Conservation (phyloP, 2,888 invertebrate species). For the Gymnoscelis rufifasciata region DNA sequence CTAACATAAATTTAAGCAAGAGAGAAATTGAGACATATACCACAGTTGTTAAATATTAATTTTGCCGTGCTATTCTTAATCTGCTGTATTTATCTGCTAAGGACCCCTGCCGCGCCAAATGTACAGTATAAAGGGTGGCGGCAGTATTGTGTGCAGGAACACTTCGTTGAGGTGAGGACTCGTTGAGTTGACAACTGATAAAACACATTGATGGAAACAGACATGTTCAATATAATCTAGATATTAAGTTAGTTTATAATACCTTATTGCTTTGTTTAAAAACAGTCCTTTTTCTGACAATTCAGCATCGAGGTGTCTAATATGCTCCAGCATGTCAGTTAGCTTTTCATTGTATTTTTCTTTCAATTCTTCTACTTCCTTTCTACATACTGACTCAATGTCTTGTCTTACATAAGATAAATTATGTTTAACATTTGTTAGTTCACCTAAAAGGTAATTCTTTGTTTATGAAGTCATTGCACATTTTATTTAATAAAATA, state of each 20-base stretch:
- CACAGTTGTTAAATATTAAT: too few species aligned
- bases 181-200: too few species aligned
- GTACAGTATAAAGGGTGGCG: too few species aligned
- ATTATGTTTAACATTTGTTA: constrained; percentile 68
- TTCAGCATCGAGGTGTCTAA: constrained; percentile 77
- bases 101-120: too few species aligned
- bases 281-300: constrained; percentile 76
- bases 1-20: too few species aligned
- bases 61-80: too few species aligned
- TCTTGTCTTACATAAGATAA: constrained; percentile 76
- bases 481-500: constrained; percentile 6
- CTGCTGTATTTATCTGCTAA: too few species aligned
- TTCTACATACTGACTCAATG: constrained; percentile 74
- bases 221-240: too few species aligned
- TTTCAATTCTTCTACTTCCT: constrained; percentile 78
- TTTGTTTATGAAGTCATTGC: neutral
- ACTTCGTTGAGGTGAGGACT: too few species aligned
- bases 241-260: neutral
- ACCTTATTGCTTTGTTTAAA: constrained; percentile 73
- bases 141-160: too few species aligned
- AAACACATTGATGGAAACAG: too few species aligned
- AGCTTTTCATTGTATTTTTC: constrained; percentile 79
- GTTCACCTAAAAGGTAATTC: constrained; percentile 67
- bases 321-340: constrained; percentile 75
- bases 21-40: too few species aligned